Conservation (phyloP, 2,888 invertebrate species). For the Charanyca ferruginea region DNA sequence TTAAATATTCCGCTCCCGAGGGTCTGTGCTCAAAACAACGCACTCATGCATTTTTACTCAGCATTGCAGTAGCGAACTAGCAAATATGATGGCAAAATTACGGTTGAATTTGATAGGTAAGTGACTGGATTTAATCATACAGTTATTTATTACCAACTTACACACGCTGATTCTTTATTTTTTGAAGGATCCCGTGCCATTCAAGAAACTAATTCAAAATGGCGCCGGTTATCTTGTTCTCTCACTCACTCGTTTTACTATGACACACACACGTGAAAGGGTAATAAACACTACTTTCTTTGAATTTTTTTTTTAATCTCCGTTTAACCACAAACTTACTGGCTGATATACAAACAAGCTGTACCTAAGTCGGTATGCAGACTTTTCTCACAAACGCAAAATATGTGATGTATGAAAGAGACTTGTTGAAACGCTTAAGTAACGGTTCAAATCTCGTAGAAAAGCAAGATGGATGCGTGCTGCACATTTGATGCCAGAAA, state of each 20-base stretch:
- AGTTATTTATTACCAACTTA: constrained; percentile 6
- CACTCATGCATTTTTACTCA: constrained; percentile 65
- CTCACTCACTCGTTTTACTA: too few species aligned
- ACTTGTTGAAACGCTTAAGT: constrained; percentile 57
- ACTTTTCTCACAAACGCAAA: constrained; percentile 35
- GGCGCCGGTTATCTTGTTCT: too few species aligned
- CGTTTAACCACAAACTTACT: neutral
- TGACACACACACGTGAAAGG: too few species aligned
- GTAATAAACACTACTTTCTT: neutral
- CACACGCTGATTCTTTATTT: too few species aligned
- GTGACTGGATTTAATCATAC: constrained; percentile 28
- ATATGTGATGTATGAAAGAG: constrained; percentile 58
- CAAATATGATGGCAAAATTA: constrained; percentile 40
- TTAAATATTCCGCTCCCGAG: constrained; percentile 62
- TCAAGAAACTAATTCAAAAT: too few species aligned
- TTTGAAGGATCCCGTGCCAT: too few species aligned
- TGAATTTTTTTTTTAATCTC: neutral
- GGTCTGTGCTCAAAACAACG: constrained; percentile 54
- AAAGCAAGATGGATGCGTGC: constrained; percentile 64
- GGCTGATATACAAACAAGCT: neutral
- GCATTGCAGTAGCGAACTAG: constrained; percentile 41
- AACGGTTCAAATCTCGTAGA: constrained; percentile 57
- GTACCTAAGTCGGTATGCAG: constrained; percentile 9
- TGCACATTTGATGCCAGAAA: constrained; percentile 62
- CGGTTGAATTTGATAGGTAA: constrained; percentile 42